Evolutionary conservation across 2,888 invertebrate species (phyloP).

Genomic region (Coleophora deauratella): DNA sequence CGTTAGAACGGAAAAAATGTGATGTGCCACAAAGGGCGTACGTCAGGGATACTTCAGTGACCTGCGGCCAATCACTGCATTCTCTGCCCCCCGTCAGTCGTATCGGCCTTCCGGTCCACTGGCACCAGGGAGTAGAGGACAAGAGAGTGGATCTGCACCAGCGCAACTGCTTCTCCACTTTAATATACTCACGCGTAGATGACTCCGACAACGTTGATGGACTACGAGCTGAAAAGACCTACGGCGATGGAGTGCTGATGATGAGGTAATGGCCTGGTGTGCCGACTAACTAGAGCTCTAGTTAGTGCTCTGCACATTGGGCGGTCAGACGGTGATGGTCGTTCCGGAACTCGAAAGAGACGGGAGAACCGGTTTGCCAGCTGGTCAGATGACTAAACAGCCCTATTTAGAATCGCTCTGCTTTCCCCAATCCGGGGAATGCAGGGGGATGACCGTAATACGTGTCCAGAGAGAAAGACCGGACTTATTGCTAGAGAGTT

Average conservation of each 20-base stretch:
- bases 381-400: constrained; percentile 6
- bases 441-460: too few relatives aligned
- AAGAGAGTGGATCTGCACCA: constrained; percentile 8
- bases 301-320: constrained; percentile 17
- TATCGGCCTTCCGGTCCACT: constrained; percentile 4
- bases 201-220: constrained; percentile 5
- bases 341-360: constrained; percentile 15
- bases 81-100: constrained; percentile 1
- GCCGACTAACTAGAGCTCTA: constrained; percentile 11
- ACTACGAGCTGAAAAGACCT: constrained; percentile 9
- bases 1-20: too few relatives aligned
- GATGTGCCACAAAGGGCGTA: constrained; percentile 1
- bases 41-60: not conserved
- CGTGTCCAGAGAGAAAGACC: too few relatives aligned
- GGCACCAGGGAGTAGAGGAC: constrained; percentile 1
- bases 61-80: constrained; percentile 3
- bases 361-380: constrained; percentile 11
- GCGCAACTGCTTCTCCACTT: constrained; percentile 13
- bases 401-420: constrained; percentile 15
- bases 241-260: too few relatives aligned
- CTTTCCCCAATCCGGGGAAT: constrained; percentile 12
- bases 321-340: constrained; percentile 18
- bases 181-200: constrained; percentile 17
- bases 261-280: constrained; percentile 9
- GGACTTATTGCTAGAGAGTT: too few relatives aligned